phyloP scores from a whole-genome alignment of 2,113 vertebrate genomes.

The Trogon melanurus region DNA sequence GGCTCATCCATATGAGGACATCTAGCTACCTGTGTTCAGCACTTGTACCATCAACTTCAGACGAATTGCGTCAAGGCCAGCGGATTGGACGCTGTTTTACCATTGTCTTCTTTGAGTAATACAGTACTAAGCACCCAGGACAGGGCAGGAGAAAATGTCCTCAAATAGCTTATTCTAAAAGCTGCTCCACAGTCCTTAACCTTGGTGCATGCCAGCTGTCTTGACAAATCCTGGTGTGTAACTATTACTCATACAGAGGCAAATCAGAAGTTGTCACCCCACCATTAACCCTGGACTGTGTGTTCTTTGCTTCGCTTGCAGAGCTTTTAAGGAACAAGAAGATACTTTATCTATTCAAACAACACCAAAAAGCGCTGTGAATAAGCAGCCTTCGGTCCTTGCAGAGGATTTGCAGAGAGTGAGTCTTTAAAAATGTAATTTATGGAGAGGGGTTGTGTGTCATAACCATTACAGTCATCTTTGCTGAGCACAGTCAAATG shows the following conservation, averaged over 20 bases:
- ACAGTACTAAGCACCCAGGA: not conserved
- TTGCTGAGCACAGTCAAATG: not conserved
- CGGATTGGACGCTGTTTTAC: not conserved
- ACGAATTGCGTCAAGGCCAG: not conserved
- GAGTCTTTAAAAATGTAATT: not conserved
- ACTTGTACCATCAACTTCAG: not conserved
- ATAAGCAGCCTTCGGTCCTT: slow-evolving; percentile 15
- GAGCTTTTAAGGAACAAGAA: not conserved
- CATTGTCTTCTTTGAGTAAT: not conserved
- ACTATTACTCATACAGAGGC: not conserved
- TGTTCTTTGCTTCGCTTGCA: not conserved
- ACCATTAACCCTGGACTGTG: not conserved
- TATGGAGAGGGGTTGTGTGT: not conserved
- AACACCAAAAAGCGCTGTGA: not conserved
- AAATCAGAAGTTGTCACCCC: not conserved
- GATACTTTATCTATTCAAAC: slow-evolving; percentile 11
- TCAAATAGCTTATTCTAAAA: not conserved
- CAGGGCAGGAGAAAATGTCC: not conserved
- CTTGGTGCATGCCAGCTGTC: not conserved
- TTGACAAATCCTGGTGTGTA: not conserved
- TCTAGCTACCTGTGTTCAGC: not conserved
- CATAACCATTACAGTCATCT: not conserved
- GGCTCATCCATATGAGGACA: not conserved
- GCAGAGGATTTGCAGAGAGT: not conserved
- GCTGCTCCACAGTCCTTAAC: not conserved